Base-by-base conservation (phyloP, 2,113 vertebrate genomes). In the Paratilapia polleni region DNA sequence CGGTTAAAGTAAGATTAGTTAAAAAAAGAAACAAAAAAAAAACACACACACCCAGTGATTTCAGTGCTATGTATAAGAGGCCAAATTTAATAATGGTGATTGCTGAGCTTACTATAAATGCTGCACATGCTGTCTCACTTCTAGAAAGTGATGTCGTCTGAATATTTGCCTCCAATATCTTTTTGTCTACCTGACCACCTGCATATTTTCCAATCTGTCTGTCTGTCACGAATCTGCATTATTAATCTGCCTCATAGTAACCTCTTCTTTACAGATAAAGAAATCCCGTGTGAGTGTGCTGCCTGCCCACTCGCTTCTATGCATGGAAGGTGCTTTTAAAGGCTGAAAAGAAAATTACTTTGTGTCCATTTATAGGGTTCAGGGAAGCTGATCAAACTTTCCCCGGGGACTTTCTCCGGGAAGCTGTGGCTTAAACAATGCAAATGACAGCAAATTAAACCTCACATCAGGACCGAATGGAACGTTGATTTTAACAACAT, bases 401-500 rank as follows among this genome's bases (percentile, higher is more conserved):
- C 89, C 81, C 52, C 1, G 4, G 79, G 83, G 85, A 88, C 70
- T 88, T 93, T 92, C 79, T 91, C 85, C 61, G 1, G 79, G 87
- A 92, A 91, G 77, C 78, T 78, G 20, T 2, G 8, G 60, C 56
- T 82, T 19, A 62, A 82, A 62, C 9, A 4, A 93, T 93, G 92
- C 82, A 93, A 94, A 94, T 91, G 54, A 83, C 24, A 74, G 49
- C 81, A 82, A 77, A 86, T 90, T 62, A 83, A 63, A 56, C 54
- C 38, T 86, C 11, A 22, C 70, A 81, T 88, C 83, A 87, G 49
- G 41, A 63, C 5, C 0, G 8, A 66, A 81, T n/a, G 75, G 54
- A 60, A 58, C 5, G 75, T 13, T 77, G 83, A 73, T 43, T 87
- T 88, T 59, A 83, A 47, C 49, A 54, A 31, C 57, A 52, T 60